Evolutionary conservation across 2,797 vertebrate species (phyloP).

Genomic region (Liasis olivaceus): DNA sequence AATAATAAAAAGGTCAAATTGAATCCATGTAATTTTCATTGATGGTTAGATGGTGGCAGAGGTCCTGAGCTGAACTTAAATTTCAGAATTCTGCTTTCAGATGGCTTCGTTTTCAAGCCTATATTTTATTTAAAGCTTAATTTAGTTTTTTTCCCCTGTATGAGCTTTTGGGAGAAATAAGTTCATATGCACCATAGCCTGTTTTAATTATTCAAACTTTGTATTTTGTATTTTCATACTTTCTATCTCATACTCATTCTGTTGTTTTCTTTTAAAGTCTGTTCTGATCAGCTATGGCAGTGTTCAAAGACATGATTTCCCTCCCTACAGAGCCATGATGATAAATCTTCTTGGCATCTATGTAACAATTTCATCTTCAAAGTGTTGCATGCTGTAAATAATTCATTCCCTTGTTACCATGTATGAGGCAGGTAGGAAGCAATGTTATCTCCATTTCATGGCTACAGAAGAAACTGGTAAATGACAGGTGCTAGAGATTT

Average conservation of each 20-base stretch:
- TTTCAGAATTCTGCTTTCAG: not conserved
- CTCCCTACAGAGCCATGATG: slow-evolving; percentile 12
- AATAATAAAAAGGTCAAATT: not conserved
- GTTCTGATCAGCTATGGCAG: not conserved
- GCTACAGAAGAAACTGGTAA: not conserved
- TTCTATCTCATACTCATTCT: not conserved
- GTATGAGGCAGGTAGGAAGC: slow-evolving; percentile 21
- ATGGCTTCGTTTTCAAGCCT: not conserved
- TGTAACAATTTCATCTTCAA: slow-evolving; percentile 3
- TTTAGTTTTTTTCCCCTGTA: not conserved
- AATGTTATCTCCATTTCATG: slow-evolving; percentile 20
- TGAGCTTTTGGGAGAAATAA: not conserved
- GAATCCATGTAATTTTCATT: not conserved
- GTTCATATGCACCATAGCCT: not conserved
- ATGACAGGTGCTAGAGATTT: not conserved
- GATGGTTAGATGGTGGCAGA: not conserved
- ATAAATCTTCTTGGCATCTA: slow-evolving; percentile 24
- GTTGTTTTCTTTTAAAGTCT: slow-evolving; percentile 8
- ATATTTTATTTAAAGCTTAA: not conserved
- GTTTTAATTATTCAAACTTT: slow-evolving; percentile 24
- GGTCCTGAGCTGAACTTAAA: not conserved
- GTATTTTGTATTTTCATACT: not conserved
- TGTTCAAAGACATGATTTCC: slow-evolving; percentile 35
- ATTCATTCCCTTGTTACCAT: slow-evolving; percentile 30
- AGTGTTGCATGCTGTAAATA: slow-evolving; percentile 21